Percentiles rank a stretch among this genome's conserved stretches.
Evolutionary conservation across 2,797 vertebrate genomes (phyloP).

Genomic region (Pangasius sanitwongsei): DNA sequence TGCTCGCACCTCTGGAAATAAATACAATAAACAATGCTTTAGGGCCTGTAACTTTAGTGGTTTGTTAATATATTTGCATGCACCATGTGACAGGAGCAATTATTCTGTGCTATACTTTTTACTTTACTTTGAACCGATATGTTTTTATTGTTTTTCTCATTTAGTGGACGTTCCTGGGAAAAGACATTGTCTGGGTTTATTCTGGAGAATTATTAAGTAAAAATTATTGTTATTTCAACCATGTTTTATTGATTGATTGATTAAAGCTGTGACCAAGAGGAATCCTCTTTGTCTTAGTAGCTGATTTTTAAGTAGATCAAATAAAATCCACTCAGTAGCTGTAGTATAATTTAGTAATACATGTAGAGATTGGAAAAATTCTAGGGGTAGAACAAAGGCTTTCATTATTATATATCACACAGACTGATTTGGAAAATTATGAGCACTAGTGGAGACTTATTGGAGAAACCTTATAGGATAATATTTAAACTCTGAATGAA

Average conservation of each 20-base stretch:
- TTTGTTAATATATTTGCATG: constrained; percentile 10
- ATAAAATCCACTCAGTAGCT: constrained; percentile 5
- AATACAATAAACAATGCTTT: background rate
- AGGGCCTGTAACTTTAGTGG: background rate
- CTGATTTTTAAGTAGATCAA: background rate
- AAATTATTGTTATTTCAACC: background rate
- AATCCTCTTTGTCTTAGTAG: background rate
- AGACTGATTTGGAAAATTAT: background rate
- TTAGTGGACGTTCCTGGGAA: background rate
- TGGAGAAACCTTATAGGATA: constrained; percentile 7
- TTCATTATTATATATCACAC: constrained; percentile 10
- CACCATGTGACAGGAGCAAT: background rate
- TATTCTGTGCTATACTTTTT: background rate
- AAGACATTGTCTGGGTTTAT: background rate
- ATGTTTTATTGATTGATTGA: background rate
- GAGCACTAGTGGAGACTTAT: background rate
- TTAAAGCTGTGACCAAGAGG: background rate
- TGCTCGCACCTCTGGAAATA: background rate
- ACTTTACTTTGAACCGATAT: background rate
- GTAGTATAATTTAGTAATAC: background rate
- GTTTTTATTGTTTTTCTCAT: background rate
- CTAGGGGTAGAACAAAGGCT: background rate
- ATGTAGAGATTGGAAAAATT: background rate
- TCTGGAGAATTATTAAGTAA: background rate
- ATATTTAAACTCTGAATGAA: background rate